Evolutionary conservation across 2,797 vertebrate genomes (phyloP).

Genomic region (Varecia variegata): DNA sequence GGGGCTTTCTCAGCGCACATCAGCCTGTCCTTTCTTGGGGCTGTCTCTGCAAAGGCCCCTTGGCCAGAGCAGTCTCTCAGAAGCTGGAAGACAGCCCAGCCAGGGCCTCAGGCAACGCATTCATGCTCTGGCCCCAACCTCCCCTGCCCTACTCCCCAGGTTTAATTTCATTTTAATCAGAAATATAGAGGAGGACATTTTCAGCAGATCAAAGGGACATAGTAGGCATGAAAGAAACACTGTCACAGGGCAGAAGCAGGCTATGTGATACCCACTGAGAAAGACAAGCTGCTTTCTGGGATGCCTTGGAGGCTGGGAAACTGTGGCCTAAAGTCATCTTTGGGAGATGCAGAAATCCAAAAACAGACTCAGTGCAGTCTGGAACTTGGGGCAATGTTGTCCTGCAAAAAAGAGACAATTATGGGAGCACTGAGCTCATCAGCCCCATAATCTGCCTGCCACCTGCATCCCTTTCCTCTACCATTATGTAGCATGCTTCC

Average conservation of each 20-base stretch:
- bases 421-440: background rate
- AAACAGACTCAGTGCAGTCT: background rate
- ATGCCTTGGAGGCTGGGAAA: background rate
- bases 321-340: background rate
- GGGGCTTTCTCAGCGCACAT: background rate
- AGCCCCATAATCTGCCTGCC: background rate
- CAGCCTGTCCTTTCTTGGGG: background rate
- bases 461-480: fast-evolving
- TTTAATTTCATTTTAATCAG: conserved; percentile 49
- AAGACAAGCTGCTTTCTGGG: background rate
- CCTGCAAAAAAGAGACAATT: background rate
- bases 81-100: background rate
- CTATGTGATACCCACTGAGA: background rate
- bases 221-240: background rate
- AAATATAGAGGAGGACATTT: conserved; percentile 46
- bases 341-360: background rate
- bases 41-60: background rate
- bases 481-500: background rate
- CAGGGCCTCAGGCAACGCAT: background rate
- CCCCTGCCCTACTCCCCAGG: background rate
- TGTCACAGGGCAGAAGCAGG: background rate
- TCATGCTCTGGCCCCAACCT: background rate
- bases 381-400: background rate
- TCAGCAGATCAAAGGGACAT: conserved; percentile 47
- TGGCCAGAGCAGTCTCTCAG: background rate